Evolutionary conservation across 92 coral and sea anemone genomes (phyloP).

Genomic region (Paragorgia papillata): DNA sequence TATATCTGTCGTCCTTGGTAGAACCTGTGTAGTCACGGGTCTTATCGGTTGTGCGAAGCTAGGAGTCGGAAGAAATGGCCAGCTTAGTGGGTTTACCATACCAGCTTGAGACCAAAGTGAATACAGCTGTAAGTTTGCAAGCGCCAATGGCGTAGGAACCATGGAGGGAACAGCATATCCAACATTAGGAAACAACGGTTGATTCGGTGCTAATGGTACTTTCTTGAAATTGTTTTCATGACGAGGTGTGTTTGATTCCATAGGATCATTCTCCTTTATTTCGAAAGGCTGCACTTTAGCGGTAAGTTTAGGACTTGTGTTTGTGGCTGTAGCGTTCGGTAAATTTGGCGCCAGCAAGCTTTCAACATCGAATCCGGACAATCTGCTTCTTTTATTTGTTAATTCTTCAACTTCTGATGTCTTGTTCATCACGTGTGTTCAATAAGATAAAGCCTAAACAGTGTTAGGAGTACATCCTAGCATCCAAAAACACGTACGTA

Average conservation of each 20-base stretch:
- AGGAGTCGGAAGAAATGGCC: constrained; percentile 31
- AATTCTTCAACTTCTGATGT: neutral
- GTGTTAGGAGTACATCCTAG: neutral
- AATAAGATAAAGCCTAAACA: neutral
- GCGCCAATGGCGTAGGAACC: constrained; percentile 13
- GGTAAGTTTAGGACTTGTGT: constrained; percentile 15
- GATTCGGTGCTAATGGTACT: constrained; percentile 22
- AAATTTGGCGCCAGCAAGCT: constrained; percentile 14
- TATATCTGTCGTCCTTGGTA: neutral
- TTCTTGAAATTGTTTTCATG: constrained; percentile 29
- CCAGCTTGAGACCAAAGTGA: constrained; percentile 28
- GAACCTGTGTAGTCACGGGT: neutral
- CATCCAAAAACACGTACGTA: neutral
- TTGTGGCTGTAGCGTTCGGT: neutral
- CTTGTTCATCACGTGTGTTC: constrained; percentile 35
- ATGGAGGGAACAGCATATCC: constrained; percentile 14
- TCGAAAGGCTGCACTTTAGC: constrained; percentile 43
- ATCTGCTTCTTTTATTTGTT: neutral
- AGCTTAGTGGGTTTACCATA: constrained; percentile 16
- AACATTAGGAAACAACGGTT: constrained; percentile 12
- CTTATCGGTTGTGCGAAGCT: constrained; percentile 7
- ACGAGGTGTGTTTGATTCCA: constrained; percentile 34
- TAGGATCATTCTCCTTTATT: constrained; percentile 38
- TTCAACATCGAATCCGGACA: constrained; percentile 29
- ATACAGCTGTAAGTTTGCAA: constrained; percentile 31